Evolutionary conservation across 2,888 invertebrate genomes (phyloP).

Genomic region (Scrobipalpa costella): DNA sequence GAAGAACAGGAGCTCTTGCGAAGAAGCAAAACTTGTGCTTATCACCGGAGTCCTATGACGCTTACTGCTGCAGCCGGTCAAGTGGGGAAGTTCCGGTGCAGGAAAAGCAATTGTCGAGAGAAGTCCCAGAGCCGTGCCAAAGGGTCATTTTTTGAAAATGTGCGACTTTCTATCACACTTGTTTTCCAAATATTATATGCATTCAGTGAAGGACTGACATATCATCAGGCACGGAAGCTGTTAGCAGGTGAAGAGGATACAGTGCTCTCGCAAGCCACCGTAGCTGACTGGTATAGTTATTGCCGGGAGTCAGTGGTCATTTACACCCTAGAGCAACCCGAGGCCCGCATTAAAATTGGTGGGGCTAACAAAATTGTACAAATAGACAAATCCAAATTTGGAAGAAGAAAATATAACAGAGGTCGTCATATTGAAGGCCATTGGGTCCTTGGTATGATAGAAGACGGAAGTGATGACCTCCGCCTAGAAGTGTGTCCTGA

Average conservation of each 20-base stretch:
- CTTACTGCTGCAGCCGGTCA: background rate
- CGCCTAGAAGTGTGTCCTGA: too few relatives aligned
- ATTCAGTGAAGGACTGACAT: background rate
- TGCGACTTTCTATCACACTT: background rate
- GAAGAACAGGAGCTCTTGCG: too few relatives aligned
- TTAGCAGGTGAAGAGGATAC: background rate
- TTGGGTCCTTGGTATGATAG: too few relatives aligned
- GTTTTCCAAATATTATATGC: constrained; percentile 1
- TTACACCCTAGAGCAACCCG: constrained; percentile 3
- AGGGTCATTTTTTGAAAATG: too few relatives aligned
- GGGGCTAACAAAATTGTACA: background rate
- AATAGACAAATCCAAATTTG: constrained; percentile 1
- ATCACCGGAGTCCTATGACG: constrained; percentile 7
- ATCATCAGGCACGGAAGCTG: constrained; percentile 1
- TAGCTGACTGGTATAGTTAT: constrained; percentile 10
- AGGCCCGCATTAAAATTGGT: background rate
- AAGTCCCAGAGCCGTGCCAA: background rate
- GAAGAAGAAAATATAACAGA: too few relatives aligned
- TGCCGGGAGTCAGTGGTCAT: constrained; percentile 13
- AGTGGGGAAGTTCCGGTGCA: constrained; percentile 1
- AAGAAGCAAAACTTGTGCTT: too few relatives aligned
- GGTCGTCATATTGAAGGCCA: too few relatives aligned
- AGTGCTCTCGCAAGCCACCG: background rate
- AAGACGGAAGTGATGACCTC: too few relatives aligned
- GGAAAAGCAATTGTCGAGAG: background rate